Base-by-base conservation (phyloP, 2,113 vertebrate genomes). In the Nicator chloris region DNA sequence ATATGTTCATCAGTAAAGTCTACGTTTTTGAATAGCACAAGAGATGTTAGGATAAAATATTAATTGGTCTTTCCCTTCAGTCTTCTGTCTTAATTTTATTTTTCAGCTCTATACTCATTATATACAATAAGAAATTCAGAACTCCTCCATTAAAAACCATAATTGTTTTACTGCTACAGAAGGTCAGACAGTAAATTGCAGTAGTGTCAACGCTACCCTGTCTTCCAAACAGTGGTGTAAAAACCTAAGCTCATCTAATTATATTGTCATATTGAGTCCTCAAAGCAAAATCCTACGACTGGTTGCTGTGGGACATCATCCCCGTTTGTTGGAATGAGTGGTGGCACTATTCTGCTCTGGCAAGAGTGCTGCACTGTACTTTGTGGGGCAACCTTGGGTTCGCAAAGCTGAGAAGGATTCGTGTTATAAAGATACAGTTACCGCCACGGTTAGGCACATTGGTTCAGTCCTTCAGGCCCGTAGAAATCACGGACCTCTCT, bases 321-420 rank as follows among this genome's bases (percentile, higher is more conserved):
- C 9, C 7, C 31, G 3, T 70, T 18, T 53, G 6, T n/a, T 30
- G 15, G 11, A 51, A 80, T 27, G 19, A 69, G 40, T 37, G 17
- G 40, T 2, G 1, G 6, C 30, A 12, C 2, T 33, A 6, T 4
- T 86, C 39, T 51, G 10, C 33, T 6, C 17, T 15, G 11, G 16
- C 2, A 1, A 4, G 8, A 47, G 30, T 35, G 18, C 19, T 69
- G 5, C 0, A 0, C 24, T 65, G 7, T 70, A 0, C 17, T 20
- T 68, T 66, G 23, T 15, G 24, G 8, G 54, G 22, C 37, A 50
- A 2, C 7, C 5, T 2, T 17, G 40, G 11, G 7, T 73, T 73
- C 19, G 23, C 1, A 66, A 47, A 45, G 49, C 7, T 83, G 30
- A 45, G 64, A 79, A 50, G 0, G 1, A 40, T 51, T 31, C 56